Base-by-base conservation (phyloP, 2,797 vertebrate genomes). In the Leptodactylus fallax region DNA sequence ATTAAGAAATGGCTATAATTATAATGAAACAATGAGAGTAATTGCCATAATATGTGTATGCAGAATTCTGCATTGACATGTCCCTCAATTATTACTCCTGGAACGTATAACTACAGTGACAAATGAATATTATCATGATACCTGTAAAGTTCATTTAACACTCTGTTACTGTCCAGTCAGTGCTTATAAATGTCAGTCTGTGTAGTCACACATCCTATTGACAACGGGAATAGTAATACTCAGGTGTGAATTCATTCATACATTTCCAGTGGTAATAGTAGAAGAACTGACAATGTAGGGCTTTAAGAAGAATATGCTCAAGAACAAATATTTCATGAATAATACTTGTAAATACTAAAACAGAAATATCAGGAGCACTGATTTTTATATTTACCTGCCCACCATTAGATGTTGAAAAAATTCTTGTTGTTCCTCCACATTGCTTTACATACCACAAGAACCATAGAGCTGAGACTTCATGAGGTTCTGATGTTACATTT, bases 401-500 rank as follows among this genome's bases (percentile, higher is more conserved):
- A 92, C 98, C 98, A 0, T 98, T 98, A 19, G 93, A 93, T 2
- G 97, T 98, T 84, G 98, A 98, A 92, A 96, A 96, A 91, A 99
- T 99, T 93, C 98, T 97, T 91, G 96, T 92, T 17, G 93, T 98
- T 10, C 98, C 98, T 4, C 98, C 98, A 56, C 98, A 99, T 92
- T 99, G 98, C 78, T 97, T 98, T 90, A 99, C 93, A 0, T 99
- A 99, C 98, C 98, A 99, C 92, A 99, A 93, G 87, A 99, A 99
- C 98, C 98, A 99, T 56, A 99, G 96, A 21, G 98, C 97, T 0
- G 98, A 99, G 87, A 99, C 95, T 91, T 99, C 98, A 1, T 99
- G 96, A 51, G 97, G 97, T 77, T 99, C 98, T 17, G 98, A 95
- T 45, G 98, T 97, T 92, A 99, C 98, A 89, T 95, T 98, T 27